These are phyloP conservation scores for Merops nubicus DNA, from an alignment of 2,113 vertebrate genomes.

Conservation along the genomic window DNA sequence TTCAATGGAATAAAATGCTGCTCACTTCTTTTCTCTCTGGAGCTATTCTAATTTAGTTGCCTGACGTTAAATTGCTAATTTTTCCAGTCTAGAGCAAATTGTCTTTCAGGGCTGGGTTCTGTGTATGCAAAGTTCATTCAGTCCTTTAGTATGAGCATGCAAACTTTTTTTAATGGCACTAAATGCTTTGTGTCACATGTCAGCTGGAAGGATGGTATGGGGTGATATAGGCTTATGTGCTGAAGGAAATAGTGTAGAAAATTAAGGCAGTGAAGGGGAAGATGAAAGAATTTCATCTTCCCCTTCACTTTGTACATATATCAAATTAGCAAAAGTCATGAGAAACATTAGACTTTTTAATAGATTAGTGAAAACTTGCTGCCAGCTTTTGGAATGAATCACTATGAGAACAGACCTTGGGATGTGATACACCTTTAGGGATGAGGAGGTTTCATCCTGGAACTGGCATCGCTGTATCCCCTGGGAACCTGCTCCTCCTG, in stretches of 20 bases:
- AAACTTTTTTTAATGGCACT: neutral
- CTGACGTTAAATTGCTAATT: neutral
- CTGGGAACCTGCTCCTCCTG: neutral
- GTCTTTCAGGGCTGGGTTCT: neutral
- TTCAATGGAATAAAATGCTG: neutral
- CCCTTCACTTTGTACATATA: neutral
- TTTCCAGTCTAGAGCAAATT: neutral
- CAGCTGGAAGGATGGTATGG: neutral
- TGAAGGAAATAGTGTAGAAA: neutral
- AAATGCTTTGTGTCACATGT: neutral
- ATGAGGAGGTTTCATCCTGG: neutral
- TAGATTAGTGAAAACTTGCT: neutral
- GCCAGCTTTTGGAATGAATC: neutral
- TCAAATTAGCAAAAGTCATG: neutral
- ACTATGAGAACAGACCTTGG: neutral
- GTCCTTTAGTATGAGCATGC: neutral
- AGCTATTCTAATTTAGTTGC: neutral
- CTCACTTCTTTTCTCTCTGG: neutral
- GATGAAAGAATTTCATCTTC: neutral
- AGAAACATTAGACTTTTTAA: neutral
- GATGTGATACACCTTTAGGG: neutral
- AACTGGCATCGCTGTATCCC: neutral
- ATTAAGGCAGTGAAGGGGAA: fast-evolving
- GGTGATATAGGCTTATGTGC: neutral
- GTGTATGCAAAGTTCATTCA: neutral